Base-by-base conservation (phyloP, 2,888 invertebrate genomes). In the Andrena dorsata region DNA sequence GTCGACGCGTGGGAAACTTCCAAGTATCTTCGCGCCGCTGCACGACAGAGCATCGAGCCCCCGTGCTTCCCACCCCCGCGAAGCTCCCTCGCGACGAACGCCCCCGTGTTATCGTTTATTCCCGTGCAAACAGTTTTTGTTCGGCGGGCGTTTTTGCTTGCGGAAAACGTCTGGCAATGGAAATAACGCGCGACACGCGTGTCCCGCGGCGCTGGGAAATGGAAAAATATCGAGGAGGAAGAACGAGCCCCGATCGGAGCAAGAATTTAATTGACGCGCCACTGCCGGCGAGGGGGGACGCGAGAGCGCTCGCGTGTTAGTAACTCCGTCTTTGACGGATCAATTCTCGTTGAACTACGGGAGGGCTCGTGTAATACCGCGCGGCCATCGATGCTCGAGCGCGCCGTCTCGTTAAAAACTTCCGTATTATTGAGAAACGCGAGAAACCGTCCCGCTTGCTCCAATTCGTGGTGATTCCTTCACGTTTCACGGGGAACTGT, bases 271-370 rank as follows among this genome's bases (percentile, higher is more conserved):
- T 79, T 28, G 66, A 66, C 30, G 47, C 68, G 51, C 49, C 10
- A 26, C 51, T 35, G 68, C 41, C 35, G 20, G 1, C 23, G 23
- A 6, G 10, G 28, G 2, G 20, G 10, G n/a, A n/a, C n/a, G 16
- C 47, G 32, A 49, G 28, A 35, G 26, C 13, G n/a, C 30, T 61
- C 68, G 8, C 35, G 51, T 28, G 51, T 60, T 60, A 72, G 65
- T 72, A 65, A 65, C 65, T 58, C 10, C 35, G 58, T 65, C 60
- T 89, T 88, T 87, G 89, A 89, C 87, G 89, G 88, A 90, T 90
- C 90, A 88, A 91, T 88, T 85, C 86, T 84, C 87, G 87, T 83
- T 85, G 77, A 78, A 82, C 70, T 76, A 73, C 80, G 82, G 80
- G 2, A 41, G 41, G 41, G 13, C 16, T 13, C 41, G 41, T 16